phyloP scores from a whole-genome alignment of 30 jellyfish, hydroid and myxozoan genomes.

The Aurelia coerulea region DNA sequence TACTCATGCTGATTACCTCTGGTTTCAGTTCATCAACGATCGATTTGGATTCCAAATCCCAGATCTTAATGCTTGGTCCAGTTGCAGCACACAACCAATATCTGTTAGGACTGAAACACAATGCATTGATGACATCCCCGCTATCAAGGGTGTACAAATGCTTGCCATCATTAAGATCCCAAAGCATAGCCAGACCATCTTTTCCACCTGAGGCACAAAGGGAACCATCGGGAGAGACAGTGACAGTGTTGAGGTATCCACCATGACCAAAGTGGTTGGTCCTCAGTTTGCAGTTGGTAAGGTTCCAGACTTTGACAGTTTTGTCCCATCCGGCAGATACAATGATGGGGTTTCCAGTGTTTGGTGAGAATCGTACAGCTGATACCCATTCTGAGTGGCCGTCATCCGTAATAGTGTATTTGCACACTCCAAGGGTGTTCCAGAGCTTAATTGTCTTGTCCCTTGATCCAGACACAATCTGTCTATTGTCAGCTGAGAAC shows the following conservation, averaged over 20 bases:
- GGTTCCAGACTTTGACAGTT: constrained; percentile 94
- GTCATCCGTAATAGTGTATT: constrained; percentile 88
- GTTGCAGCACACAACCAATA: constrained; percentile 98
- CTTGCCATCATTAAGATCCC: constrained; percentile 97
- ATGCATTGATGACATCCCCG: constrained; percentile 81
- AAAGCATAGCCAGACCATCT: constrained; percentile 96
- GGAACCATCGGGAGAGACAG: constrained; percentile 97
- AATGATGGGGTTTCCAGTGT: constrained; percentile 85
- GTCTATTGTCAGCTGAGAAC: constrained; percentile 98
- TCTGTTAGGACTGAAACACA: constrained; percentile 96
- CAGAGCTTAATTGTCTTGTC: constrained; percentile 91
- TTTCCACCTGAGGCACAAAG: constrained; percentile 99
- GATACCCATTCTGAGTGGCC: constrained; percentile 97
- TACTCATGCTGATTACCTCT: constrained; percentile 79
- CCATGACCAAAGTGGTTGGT: constrained; percentile 95
- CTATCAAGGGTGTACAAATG: constrained; percentile 88
- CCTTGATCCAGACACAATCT: constrained; percentile 98
- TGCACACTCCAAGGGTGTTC: constrained; percentile 97
- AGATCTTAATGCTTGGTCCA: constrained; percentile 94
- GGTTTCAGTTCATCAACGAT: constrained; percentile 96
- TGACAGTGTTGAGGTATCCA: constrained; percentile 90
- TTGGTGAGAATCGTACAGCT: constrained; percentile 91
- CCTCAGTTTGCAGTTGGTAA: constrained; percentile 93
- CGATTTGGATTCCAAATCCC: constrained; percentile 95
- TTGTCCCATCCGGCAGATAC: constrained; percentile 99